A percentile compares a stretch with the other conserved stretches of the same genome.
Evolutionary conservation across 2,888 invertebrate genomes (phyloP).

Genomic region (Tanytarsus gracilentus): DNA sequence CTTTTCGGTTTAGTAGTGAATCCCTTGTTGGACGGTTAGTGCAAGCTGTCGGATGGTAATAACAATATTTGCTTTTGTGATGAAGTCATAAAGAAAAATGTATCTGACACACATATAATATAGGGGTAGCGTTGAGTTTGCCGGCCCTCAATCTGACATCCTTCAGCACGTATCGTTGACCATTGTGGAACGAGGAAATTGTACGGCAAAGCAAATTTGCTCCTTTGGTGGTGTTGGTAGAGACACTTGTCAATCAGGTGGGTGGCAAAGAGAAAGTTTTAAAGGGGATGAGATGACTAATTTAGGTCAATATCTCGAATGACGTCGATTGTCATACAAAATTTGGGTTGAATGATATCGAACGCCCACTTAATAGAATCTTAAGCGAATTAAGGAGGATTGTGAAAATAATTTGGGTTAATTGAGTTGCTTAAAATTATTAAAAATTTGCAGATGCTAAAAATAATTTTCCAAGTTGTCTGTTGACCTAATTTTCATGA

Average conservation of each 20-base stretch:
- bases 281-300: no score
- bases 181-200: background rate
- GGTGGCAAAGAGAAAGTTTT: background rate
- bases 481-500: no score
- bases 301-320: no score
- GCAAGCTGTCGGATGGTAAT: conserved; percentile 14
- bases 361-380: no score
- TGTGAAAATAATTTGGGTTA: no score
- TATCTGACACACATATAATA: background rate
- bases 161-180: background rate
- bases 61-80: background rate
- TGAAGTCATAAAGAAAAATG: background rate
- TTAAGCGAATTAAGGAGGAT: no score
- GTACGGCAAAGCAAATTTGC: conserved; percentile 8
- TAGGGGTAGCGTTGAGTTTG: conserved; percentile 5
- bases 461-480: no score
- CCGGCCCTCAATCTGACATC: background rate
- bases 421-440: no score
- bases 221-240: background rate
- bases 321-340: no score
- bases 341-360: no score
- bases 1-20: conserved; percentile 44
- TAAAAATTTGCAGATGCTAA: no score
- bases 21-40: background rate
- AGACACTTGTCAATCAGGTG: conserved; percentile 12